Conservation (phyloP, 2,888 invertebrate species). For the Scelioninae gen. 2 region DNA sequence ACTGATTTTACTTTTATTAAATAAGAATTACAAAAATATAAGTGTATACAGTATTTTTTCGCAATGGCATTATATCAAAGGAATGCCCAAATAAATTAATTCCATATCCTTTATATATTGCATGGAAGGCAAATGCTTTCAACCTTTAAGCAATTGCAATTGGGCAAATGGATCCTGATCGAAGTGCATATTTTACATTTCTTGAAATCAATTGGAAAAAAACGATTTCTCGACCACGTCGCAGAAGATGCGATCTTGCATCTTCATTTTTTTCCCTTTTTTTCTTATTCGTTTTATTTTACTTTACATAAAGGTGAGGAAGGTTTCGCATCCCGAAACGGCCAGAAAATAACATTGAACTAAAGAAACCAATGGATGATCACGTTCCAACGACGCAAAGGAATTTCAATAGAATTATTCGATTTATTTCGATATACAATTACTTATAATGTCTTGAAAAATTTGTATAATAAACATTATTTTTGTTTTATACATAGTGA, state of each 20-base stretch:
- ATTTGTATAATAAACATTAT: too few species aligned
- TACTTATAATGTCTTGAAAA: too few species aligned
- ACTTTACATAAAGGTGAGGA: background rate
- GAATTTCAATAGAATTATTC: conserved; percentile 13
- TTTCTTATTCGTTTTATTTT: too few species aligned
- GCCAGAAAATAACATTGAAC: conserved; percentile 36
- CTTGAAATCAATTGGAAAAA: conserved; percentile 35
- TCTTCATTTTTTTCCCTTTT: conserved; percentile 19
- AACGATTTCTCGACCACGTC: conserved; percentile 31
- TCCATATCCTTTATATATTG: conserved; percentile 2
- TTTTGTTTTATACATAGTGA: too few species aligned
- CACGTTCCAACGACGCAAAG: conserved; percentile 17
- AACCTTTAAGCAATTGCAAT: conserved; percentile 24
- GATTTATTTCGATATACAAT: background rate
- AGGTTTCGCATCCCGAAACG: conserved; percentile 34
- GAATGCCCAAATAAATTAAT: background rate
- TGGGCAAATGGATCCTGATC: conserved; percentile 34
- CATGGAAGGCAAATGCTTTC: conserved; percentile 19
- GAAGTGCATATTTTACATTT: conserved; percentile 33
- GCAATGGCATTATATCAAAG: background rate
- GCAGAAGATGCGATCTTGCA: conserved; percentile 26
- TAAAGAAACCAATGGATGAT: conserved; percentile 15
- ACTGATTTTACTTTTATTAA: too few species aligned
- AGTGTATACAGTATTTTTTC: too few species aligned
- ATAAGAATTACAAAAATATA: too few species aligned